A percentile compares a stretch with the other conserved stretches of the same genome.
Conservation (phyloP, 2,888 invertebrate species). For the Nymphalis c-album region DNA sequence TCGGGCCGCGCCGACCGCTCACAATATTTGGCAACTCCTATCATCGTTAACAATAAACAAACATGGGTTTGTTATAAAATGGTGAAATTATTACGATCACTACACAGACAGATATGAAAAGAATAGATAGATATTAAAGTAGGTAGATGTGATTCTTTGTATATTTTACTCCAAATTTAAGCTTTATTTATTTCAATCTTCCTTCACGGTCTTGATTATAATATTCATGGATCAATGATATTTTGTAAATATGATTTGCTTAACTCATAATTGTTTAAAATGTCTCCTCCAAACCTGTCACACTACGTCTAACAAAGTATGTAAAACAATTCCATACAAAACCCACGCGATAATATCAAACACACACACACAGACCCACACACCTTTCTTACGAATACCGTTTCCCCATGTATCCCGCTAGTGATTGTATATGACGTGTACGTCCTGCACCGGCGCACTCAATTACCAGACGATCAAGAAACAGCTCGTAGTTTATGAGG, state of each 20-base stretch:
- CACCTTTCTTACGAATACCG: not conserved
- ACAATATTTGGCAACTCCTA: constrained; percentile 25
- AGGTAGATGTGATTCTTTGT: too few species aligned
- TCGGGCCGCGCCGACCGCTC: not conserved
- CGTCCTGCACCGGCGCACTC: constrained; percentile 31
- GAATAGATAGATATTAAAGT: too few species aligned
- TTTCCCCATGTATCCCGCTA: constrained; percentile 12
- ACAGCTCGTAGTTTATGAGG: constrained; percentile 9
- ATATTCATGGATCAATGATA: too few species aligned
- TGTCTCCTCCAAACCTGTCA: too few species aligned
- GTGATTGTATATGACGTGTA: constrained; percentile 11
- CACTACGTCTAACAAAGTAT: too few species aligned
- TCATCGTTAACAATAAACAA: constrained; percentile 3
- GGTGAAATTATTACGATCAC: too few species aligned
- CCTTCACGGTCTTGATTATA: too few species aligned
- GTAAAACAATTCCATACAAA: not conserved
- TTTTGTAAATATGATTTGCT: too few species aligned
- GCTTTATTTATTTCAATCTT: too few species aligned
- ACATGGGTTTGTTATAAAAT: not conserved
- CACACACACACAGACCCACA: not conserved
- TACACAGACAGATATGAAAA: too few species aligned
- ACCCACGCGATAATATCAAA: not conserved
- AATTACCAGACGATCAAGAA: constrained; percentile 28
- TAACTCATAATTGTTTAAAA: too few species aligned
- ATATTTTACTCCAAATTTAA: too few species aligned